Evolutionary conservation across 2,888 invertebrate genomes (phyloP).

Genomic region (Harpalus rufipes): DNA sequence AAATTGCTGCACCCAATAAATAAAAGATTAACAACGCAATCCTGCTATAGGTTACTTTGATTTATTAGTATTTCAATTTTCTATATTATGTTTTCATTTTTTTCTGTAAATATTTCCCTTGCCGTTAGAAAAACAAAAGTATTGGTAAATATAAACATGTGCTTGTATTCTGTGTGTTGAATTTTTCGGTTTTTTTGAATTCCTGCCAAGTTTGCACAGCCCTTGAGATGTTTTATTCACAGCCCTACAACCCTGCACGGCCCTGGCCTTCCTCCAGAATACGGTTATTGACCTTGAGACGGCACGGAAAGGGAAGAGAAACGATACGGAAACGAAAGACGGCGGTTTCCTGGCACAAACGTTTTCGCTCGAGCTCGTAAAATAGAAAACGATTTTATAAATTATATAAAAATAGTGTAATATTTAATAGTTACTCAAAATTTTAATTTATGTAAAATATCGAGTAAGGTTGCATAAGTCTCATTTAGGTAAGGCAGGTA

Average conservation of each 20-base stretch:
- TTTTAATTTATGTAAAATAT: no score
- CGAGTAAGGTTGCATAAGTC: no score
- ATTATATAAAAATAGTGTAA: no score
- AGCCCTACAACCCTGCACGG: conserved; percentile 21
- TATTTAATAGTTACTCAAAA: no score
- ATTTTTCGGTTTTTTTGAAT: conserved; percentile 50
- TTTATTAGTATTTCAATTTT: no score
- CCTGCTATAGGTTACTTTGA: no score
- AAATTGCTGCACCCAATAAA: not conserved
- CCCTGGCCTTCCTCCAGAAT: conserved; percentile 39
- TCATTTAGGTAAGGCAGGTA: no score
- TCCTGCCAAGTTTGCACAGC: conserved; percentile 8
- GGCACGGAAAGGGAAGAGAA: not conserved
- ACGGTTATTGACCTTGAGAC: conserved; percentile 57
- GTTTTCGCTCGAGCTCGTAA: no score
- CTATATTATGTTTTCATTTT: no score
- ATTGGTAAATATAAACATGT: not conserved
- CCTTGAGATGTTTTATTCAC: conserved; percentile 49
- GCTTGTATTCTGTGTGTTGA: conserved; percentile 15
- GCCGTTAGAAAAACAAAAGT: no score
- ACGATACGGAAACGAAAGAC: conserved; percentile 6
- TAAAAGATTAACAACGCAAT: not conserved
- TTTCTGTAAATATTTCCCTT: no score
- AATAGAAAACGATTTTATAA: no score
- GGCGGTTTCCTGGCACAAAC: not conserved